phyloP scores from a whole-genome alignment of 2,888 invertebrate species.

The Hirudinaria manillensis region DNA sequence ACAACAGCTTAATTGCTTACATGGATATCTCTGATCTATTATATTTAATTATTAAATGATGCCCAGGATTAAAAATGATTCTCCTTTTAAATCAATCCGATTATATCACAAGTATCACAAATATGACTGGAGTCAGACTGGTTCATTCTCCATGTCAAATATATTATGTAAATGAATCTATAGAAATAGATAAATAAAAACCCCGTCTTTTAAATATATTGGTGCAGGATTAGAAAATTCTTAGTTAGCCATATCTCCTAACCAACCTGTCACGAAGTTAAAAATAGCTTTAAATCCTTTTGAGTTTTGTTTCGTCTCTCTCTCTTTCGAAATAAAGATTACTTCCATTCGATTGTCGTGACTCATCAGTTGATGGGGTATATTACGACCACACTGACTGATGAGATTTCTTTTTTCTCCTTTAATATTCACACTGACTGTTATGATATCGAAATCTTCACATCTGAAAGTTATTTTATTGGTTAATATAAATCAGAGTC shows the following conservation, averaged over 20 bases:
- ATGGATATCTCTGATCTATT: no score
- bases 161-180: no score
- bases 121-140: slow-evolving; percentile 18
- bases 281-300: slow-evolving; percentile 83
- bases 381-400: slow-evolving; percentile 74
- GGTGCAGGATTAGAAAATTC: no score
- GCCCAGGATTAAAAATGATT: slow-evolving; percentile 23
- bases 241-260: not conserved
- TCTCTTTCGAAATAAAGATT: slow-evolving; percentile 68
- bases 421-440: slow-evolving; percentile 74
- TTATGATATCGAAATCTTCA: slow-evolving; percentile 64
- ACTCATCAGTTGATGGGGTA: slow-evolving; percentile 86
- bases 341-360: slow-evolving; percentile 77
- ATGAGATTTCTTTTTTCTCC: slow-evolving; percentile 79
- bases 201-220: no score
- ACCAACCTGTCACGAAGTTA: slow-evolving; percentile 81
- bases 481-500: not conserved
- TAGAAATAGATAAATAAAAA: no score
- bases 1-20: no score
- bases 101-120: slow-evolving; percentile 12
- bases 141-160: slow-evolving; percentile 9
- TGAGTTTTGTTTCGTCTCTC: slow-evolving; percentile 63
- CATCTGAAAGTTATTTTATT: slow-evolving; percentile 40
- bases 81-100: slow-evolving; percentile 22
- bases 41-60: no score